These are phyloP conservation scores for Phyllostomus discolor DNA, from an alignment of 2,113 vertebrate species.

Conservation along the genomic window DNA sequence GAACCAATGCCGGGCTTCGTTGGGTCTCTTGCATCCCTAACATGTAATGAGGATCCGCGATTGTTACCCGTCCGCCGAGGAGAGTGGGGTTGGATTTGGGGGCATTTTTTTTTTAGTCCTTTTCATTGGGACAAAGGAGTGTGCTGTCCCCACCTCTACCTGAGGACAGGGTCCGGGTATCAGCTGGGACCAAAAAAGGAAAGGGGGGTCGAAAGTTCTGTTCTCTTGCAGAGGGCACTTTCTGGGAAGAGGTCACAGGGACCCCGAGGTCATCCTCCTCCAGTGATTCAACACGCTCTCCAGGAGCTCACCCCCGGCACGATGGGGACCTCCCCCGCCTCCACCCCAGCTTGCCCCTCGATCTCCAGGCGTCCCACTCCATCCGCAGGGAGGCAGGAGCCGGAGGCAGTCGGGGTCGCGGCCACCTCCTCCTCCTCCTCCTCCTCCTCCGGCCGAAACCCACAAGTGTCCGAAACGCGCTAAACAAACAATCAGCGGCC, in stretches of 20 bases:
- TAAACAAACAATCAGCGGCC: constrained; percentile 73
- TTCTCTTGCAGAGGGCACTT: not conserved
- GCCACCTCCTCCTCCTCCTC: not conserved
- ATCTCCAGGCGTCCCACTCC: not conserved
- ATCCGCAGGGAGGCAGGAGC: not conserved
- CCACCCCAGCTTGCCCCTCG: not conserved
- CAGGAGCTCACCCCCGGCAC: not conserved
- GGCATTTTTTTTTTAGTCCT: not conserved
- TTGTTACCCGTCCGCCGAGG: not conserved
- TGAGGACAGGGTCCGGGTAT: not conserved
- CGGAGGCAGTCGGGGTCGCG: not conserved
- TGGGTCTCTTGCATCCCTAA: not conserved
- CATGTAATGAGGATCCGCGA: not conserved
- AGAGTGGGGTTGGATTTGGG: not conserved
- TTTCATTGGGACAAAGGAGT: not conserved
- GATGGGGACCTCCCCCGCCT: not conserved
- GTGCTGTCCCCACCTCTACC: not conserved
- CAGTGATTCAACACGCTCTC: not conserved
- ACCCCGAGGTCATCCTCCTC: not conserved
- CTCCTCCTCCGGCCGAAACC: not conserved
- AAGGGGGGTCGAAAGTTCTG: not conserved
- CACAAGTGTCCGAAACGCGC: constrained; percentile 48
- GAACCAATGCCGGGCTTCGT: not conserved
- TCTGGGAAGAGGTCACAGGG: not conserved
- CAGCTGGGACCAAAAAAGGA: not conserved